Conservation (phyloP, 2,797 vertebrate genomes). For the Anolis apletophallus region DNA sequence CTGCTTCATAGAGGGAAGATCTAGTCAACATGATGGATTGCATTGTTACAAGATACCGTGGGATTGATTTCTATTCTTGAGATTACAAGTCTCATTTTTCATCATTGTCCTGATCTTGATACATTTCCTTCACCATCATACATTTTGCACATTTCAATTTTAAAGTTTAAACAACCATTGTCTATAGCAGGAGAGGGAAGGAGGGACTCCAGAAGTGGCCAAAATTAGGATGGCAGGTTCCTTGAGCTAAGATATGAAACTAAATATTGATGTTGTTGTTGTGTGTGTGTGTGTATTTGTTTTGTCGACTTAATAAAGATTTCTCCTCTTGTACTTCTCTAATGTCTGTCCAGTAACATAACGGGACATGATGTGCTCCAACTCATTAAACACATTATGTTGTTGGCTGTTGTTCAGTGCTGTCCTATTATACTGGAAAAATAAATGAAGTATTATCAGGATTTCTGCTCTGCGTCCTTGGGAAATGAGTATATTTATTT, state of each 20-base stretch:
- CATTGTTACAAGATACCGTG: background rate
- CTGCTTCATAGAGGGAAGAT: background rate
- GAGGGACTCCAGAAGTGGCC: too few species aligned
- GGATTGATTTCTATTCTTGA: background rate
- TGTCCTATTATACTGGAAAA: background rate
- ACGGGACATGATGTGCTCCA: slow-evolving; percentile 17
- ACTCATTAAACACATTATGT: slow-evolving; percentile 5
- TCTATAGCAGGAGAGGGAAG: background rate
- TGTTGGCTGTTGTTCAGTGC: background rate
- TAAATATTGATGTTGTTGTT: background rate
- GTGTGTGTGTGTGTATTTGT: background rate
- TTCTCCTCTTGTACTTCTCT: slow-evolving; percentile 8
- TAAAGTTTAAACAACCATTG: background rate
- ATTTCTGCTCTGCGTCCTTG: background rate
- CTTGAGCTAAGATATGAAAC: background rate
- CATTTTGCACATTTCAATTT: background rate
- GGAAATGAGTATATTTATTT: too few species aligned
- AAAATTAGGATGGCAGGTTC: background rate
- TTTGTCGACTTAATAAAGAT: background rate
- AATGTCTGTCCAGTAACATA: background rate
- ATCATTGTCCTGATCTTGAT: background rate
- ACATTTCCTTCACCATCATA: background rate
- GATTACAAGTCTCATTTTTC: background rate
- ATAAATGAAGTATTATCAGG: slow-evolving; percentile 13
- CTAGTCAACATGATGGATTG: background rate